Evolutionary conservation across 1,140 invertebrate species (phyloP).

Genomic region (Papilio machaon): DNA sequence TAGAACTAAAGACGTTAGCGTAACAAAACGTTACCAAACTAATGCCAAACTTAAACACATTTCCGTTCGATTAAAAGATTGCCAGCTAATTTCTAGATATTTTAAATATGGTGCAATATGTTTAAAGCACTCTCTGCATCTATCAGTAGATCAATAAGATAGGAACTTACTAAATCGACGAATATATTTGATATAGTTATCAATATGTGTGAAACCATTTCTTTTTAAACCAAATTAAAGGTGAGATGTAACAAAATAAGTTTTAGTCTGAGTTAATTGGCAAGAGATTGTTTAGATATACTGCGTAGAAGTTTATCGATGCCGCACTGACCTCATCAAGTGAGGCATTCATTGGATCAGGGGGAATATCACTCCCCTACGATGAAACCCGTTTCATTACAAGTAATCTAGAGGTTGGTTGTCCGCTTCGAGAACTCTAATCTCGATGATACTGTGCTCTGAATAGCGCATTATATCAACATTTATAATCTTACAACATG

Average conservation of each 20-base stretch:
- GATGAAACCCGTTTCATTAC: slow-evolving; percentile 37
- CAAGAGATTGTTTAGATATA: slow-evolving; percentile 26
- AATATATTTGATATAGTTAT: too few species aligned
- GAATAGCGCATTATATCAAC: slow-evolving; percentile 33
- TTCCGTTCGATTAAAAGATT: too few species aligned
- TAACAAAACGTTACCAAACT: too few species aligned
- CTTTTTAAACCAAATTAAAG: not conserved
- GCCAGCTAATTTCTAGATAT: too few species aligned
- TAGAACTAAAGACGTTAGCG: too few species aligned
- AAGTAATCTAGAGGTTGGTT: slow-evolving; percentile 35
- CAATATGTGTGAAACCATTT: not conserved
- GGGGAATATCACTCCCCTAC: slow-evolving; percentile 36
- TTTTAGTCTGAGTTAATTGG: slow-evolving; percentile 7
- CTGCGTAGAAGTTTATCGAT: slow-evolving; percentile 28
- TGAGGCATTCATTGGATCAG: slow-evolving; percentile 38
- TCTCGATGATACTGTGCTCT: slow-evolving; percentile 37
- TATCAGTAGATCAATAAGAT: not conserved
- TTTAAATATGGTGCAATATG: too few species aligned
- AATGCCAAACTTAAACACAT: too few species aligned
- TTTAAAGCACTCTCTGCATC: too few species aligned
- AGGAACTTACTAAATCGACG: too few species aligned
- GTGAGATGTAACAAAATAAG: slow-evolving; percentile 17
- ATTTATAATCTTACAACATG: slow-evolving; percentile 34
- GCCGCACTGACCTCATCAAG: slow-evolving; percentile 38
- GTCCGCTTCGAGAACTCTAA: slow-evolving; percentile 38